phyloP scores from a whole-genome alignment of 2,113 vertebrate species.

The Alligator mississippiensis region DNA sequence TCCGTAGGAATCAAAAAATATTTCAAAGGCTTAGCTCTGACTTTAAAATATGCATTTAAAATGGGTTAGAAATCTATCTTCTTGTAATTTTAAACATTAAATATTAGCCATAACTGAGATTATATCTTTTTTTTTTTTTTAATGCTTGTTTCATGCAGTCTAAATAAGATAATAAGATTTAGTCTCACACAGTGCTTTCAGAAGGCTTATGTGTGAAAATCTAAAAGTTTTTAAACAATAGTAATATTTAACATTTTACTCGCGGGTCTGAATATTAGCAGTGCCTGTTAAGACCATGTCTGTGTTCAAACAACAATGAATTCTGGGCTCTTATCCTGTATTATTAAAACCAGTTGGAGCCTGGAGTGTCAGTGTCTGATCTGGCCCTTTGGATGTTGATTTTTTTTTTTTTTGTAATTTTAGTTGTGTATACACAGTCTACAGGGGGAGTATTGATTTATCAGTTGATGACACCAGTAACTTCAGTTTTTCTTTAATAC shows the following conservation, averaged over 20 bases:
- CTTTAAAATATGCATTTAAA: background rate
- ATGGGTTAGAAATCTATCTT: background rate
- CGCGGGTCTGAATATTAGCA: background rate
- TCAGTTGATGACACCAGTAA: too few relatives aligned
- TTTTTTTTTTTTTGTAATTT: background rate
- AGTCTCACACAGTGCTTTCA: background rate
- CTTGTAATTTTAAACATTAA: background rate
- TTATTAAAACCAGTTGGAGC: background rate
- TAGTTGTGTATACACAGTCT: background rate
- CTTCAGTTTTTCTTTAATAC: too few relatives aligned
- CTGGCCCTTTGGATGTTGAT: background rate
- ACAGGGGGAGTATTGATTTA: background rate
- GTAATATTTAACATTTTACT: background rate
- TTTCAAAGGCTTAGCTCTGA: background rate
- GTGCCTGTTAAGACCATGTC: background rate
- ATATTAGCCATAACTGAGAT: too few relatives aligned
- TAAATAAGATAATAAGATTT: background rate
- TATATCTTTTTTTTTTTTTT: background rate
- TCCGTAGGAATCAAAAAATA: too few relatives aligned
- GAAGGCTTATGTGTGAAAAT: background rate
- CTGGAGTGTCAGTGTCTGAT: too few relatives aligned
- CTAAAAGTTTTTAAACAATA: background rate
- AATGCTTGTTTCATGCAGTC: background rate
- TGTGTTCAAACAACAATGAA: background rate
- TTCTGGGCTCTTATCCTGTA: background rate